Evolutionary conservation across 2,113 vertebrate species (phyloP).

Genomic region (Zapus hudsonius): DNA sequence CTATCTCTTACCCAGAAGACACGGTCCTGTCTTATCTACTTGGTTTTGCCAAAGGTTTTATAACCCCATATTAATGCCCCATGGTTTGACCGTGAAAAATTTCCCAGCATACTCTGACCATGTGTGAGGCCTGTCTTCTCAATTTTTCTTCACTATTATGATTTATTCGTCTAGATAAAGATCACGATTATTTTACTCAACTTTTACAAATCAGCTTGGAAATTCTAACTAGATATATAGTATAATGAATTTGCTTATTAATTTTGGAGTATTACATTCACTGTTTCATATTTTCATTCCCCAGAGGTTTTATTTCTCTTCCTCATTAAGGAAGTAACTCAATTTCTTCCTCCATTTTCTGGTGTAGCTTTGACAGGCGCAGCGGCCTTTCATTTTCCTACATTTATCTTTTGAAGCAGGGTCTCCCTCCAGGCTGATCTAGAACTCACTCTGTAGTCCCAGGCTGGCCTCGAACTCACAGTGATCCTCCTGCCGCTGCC

Average conservation of each 20-base stretch:
- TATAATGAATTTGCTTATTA: neutral
- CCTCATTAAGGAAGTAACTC: neutral
- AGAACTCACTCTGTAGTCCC: too few species aligned
- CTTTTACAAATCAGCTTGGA: neutral
- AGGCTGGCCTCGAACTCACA: too few species aligned
- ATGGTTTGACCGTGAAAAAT: neutral
- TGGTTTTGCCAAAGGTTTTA: neutral
- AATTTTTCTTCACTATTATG: neutral
- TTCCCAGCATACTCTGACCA: neutral
- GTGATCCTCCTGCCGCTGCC: too few species aligned
- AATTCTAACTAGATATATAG: neutral
- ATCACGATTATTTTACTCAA: slow-evolving; percentile 11
- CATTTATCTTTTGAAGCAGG: neutral
- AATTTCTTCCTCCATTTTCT: neutral
- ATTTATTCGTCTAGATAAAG: neutral
- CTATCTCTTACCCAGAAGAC: neutral
- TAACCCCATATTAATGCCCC: neutral
- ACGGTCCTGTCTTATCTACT: neutral
- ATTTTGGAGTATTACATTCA: neutral
- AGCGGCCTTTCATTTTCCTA: neutral
- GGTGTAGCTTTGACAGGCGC: neutral
- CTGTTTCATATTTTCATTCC: neutral
- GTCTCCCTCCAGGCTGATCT: neutral
- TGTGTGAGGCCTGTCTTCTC: neutral
- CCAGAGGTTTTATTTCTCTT: neutral